Base-by-base conservation (phyloP, 2,888 invertebrate species). In the Ariolimax columbianus region DNA sequence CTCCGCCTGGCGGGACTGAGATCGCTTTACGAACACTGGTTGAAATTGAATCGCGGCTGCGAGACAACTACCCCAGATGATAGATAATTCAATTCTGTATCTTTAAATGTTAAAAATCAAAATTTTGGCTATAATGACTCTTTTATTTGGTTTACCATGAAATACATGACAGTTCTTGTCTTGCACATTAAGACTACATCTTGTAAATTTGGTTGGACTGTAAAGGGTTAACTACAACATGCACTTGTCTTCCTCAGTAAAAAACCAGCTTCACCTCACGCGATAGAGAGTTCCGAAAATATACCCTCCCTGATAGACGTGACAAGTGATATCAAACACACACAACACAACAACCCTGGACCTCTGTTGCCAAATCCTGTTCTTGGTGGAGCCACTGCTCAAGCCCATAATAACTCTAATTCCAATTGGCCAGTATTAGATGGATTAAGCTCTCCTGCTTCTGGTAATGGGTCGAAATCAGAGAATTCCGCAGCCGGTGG, bases 271-370 rank as follows among this genome's bases (percentile, higher is more conserved):
- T 82, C 85, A 70, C 82, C 85, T 26, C 80, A 82, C 11, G 82
- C 75, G 2, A 59, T 82, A 59, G 85, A 85, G 68, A 85, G 68
- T 70, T 40, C 85, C 0, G 85, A 85, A 26, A 77, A 78, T 40
- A 82, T 85, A 82, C 85, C 85, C 77, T 85, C 85, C 14, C 82
- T 85, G 43, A 68, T 85, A 82, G 85, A 85, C 33, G 82, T 85
- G 82, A 70, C 77, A 6, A 78, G 85, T 43, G 85, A 85, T 59
- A 85, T 82, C 26, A 85, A 85, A 70, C 82, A 85, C 38, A 38
- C 59, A 0, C 51, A 73, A n/a, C 77, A 81, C 40, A 47, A 77
- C 30, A 75, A 77, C 23, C 51, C 82, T 33, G 82, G 82, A 11
- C 85, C 85, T 38, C 77, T 85, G 23, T 43, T 85, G 72, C 85